Evolutionary conservation across 2,797 vertebrate species (phyloP), one percentile per base, ranked within the genome.

Genomic region (Halcyon leucocephala): DNA sequence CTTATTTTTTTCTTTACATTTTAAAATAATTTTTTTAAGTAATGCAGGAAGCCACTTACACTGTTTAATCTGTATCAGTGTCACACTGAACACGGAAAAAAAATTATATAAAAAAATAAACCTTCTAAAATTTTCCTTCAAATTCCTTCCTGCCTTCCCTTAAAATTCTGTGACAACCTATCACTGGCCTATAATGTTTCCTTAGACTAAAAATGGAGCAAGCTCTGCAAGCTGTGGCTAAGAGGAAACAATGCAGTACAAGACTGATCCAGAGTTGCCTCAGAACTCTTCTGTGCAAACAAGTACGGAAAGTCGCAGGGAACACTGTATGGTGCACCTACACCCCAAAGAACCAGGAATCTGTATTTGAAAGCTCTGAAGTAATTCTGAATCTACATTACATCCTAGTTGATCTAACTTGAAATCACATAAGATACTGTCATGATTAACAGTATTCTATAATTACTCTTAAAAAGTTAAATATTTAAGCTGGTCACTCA

Each of bases 71-170:
- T 18, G 11, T 62, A 66, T 28, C 37, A 7, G 15, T 35, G 29
- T 18, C 0, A 0, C 33, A 46, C 25, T 65, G 67, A 85, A 10
- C 49, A 51, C 5, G 10, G 15, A 52, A 10, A 29, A 52, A 49
- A 51, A 14, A 17, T 12, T 48, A 42, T 13, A 46, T 8, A 58
- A 82, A 66, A 64, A 64, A 60, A 60, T 4, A 65, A 35, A 12
- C 24, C 26, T 54, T 35, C 41, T 76, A 28, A 52, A 39, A 41
- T 60, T 76, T 83, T 60, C 46, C 61, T 80, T 26, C 14, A 51
- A 58, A 80, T 81, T 74, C 33, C 51, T 88, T 67, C 33, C 51
- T 88, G 60, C 65, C 24, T 26, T 86, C 51, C 12, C 24, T 79
- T 55, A 71, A 73, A 67, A 44, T 84, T 93, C 24, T 35, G 41